phyloP scores from a whole-genome alignment of 2,797 vertebrate genomes.

The Tapirus indicus region DNA sequence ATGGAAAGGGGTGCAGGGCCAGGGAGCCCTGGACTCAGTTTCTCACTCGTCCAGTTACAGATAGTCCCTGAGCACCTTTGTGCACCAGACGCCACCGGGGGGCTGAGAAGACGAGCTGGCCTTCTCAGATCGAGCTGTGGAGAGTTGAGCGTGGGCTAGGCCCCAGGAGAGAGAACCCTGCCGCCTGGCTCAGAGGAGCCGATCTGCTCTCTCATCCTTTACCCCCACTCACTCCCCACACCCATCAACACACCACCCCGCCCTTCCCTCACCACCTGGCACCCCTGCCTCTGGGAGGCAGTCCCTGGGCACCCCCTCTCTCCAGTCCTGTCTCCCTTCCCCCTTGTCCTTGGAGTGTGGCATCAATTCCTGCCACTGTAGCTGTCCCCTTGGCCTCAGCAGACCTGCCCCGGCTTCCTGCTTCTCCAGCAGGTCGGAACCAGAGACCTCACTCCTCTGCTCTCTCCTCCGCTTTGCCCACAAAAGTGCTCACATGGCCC shows the following conservation, averaged over 20 bases:
- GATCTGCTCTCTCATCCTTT: fast-evolving
- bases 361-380: fast-evolving
- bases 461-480: no score
- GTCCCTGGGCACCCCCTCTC: fast-evolving
- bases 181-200: fast-evolving
- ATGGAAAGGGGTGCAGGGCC: not conserved
- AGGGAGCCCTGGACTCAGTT: not conserved
- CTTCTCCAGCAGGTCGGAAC: not conserved
- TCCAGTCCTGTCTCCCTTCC: fast-evolving
- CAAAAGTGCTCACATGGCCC: no score
- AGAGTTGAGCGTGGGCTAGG: fast-evolving
- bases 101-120: no score
- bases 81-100: not conserved
- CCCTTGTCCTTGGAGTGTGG: fast-evolving
- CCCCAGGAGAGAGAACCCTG: fast-evolving
- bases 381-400: fast-evolving
- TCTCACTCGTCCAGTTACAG: not conserved
- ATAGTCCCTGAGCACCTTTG: fast-evolving
- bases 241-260: fast-evolving
- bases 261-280: not conserved
- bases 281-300: not conserved
- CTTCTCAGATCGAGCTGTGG: fast-evolving
- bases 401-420: no score
- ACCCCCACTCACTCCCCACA: fast-evolving
- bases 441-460: not conserved